Base-by-base conservation (phyloP, 2,888 invertebrate species). In the Trichopria drosophilae region DNA sequence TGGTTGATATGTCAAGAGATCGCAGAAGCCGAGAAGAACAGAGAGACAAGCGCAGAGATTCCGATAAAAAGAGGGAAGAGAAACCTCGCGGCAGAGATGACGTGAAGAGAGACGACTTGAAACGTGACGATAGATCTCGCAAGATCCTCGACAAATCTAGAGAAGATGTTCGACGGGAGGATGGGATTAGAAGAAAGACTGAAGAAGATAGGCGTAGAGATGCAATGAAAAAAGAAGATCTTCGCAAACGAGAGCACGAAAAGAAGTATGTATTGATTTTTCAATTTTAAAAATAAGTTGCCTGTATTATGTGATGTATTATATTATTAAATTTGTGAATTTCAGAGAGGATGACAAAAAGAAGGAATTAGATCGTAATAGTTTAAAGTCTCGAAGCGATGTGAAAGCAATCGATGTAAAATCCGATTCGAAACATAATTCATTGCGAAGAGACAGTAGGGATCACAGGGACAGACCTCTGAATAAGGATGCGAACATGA, bases 41-140 rank as follows among this genome's bases (percentile, higher is more conserved):
- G 12, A 60, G 59, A 6, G 69, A 72, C 26, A 74, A 68, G 50
- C 64, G 66, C 19, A 63, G 65, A 51, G 69, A 64, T 5, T 46
- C 46, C 1, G 75, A 73, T 4, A 69, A 59, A 57, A 66, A 67
- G 51, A 64, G 67, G 28, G 71, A 71, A 1, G 75, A 73, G 3
- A 71, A 69, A 39, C 46, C 44, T 16, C 62, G 66, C 29, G 64
- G 65, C 26, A 66, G 63, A 35, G 72, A 68, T 6, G 63, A 65
- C 47, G 54, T 55, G 68, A 61, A 77, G 69, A 75, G 82, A 72
- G 76, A 79, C 63, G 75, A 79, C 63, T 78, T 62, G 72, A 76
- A 61, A 72, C 71, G 75, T 64, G 68, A 78, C 55, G 67, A 70
- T 16, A 62, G 65, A 32, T 28, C 35, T 15, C 49, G 40, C 13